Evolutionary conservation across 2,797 vertebrate species (phyloP).

Genomic region (Paguma larvata): DNA sequence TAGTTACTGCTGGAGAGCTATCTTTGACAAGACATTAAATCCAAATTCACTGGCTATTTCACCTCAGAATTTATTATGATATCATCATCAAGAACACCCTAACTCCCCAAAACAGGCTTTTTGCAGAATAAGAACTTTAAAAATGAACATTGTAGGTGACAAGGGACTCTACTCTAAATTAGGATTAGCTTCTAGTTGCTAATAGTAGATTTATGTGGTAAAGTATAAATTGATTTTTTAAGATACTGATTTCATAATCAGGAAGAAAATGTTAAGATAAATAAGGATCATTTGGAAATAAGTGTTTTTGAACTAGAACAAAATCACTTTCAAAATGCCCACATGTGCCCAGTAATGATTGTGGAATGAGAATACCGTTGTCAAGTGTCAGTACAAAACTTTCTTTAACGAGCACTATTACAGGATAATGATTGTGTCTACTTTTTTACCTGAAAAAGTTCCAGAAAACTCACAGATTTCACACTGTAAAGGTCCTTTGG

Average conservation of each 20-base stretch:
- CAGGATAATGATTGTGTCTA: neutral
- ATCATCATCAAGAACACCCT: constrained; percentile 26
- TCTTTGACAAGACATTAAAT: constrained; percentile 24
- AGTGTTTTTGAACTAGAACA: constrained; percentile 36
- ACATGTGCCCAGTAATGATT: neutral
- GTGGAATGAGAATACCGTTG: neutral
- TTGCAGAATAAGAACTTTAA: constrained; percentile 50
- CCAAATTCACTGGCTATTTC: constrained; percentile 19
- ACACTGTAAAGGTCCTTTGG: neutral
- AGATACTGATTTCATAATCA: constrained; percentile 54
- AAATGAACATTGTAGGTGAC: neutral
- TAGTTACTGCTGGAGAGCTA: neutral
- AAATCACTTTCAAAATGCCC: constrained; percentile 55
- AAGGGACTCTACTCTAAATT: constrained; percentile 46
- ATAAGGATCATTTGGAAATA: constrained; percentile 32
- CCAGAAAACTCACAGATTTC: neutral
- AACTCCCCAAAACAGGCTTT: constrained; percentile 9
- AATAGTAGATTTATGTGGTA: constrained; percentile 37
- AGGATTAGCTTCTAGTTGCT: constrained; percentile 45
- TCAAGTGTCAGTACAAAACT: constrained; percentile 28
- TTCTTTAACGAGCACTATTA: neutral
- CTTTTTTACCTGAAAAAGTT: constrained; percentile 7
- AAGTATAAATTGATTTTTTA: constrained; percentile 63
- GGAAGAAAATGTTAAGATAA: constrained; percentile 51
- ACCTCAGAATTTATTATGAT: constrained; percentile 1